These are phyloP conservation scores for Apodemia duryi DNA, from an alignment of 2,888 invertebrate species.

Conservation along the genomic window DNA sequence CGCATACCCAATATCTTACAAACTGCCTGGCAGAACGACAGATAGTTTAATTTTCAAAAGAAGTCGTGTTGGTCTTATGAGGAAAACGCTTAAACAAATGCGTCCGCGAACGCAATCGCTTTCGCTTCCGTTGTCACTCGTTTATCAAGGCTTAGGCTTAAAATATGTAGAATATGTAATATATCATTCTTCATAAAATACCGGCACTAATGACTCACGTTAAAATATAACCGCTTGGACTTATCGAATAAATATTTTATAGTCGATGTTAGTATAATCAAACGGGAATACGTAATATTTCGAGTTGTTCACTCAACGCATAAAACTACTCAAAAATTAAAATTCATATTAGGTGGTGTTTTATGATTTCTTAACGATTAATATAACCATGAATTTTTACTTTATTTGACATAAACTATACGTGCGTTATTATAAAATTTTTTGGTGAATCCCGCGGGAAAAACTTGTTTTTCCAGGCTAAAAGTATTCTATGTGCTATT, in stretches of 20 bases:
- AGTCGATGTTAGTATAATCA: background rate
- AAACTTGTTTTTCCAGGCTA: too few species aligned
- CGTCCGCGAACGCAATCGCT: background rate
- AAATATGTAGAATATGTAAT: background rate
- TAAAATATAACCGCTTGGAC: background rate
- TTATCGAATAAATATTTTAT: background rate
- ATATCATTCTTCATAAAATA: background rate
- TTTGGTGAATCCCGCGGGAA: too few species aligned
- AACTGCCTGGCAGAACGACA: too few species aligned
- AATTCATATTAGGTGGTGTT: background rate
- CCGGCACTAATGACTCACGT: background rate
- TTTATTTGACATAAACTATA: too few species aligned
- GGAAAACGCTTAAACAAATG: too few species aligned
- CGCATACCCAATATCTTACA: too few species aligned
- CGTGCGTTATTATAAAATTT: too few species aligned
- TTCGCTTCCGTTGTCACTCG: background rate
- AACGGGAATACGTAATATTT: background rate
- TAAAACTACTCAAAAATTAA: background rate
- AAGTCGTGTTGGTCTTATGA: too few species aligned
- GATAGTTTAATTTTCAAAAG: too few species aligned
- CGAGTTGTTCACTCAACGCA: constrained; percentile 1
- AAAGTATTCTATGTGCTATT: too few species aligned
- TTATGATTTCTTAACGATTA: background rate
- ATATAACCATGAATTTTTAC: background rate
- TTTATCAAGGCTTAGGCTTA: background rate